Conservation (phyloP, 2,797 vertebrate genomes). For the Apogon talboti region DNA sequence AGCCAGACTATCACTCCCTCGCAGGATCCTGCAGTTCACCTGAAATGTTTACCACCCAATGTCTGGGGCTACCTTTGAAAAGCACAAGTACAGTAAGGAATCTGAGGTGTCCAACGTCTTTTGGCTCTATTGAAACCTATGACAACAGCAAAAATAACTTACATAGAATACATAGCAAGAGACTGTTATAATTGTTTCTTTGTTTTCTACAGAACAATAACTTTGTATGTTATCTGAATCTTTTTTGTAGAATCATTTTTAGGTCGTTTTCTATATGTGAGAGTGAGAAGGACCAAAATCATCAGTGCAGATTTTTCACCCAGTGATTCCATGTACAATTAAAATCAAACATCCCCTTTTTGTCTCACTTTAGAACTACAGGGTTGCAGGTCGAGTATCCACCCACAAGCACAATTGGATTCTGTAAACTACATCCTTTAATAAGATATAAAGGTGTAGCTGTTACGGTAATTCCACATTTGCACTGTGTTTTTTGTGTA, state of each 20-base stretch:
- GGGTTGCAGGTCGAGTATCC: conserved; percentile 56
- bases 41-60: conserved; percentile 74
- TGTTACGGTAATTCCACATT: conserved; percentile 47
- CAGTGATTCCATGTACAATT: conserved; percentile 45
- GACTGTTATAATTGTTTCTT: conserved; percentile 87
- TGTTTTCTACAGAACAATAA: conserved; percentile 86
- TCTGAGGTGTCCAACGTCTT: conserved; percentile 69
- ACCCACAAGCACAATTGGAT: conserved; percentile 65
- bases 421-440: conserved; percentile 54
- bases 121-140: conserved; percentile 77
- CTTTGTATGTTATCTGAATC: conserved; percentile 83
- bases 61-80: conserved; percentile 75
- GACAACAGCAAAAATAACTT: conserved; percentile 78
- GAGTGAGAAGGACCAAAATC: conserved; percentile 85
- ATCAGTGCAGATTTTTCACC: conserved; percentile 53
- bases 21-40: conserved; percentile 66
- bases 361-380: conserved; percentile 61
- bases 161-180: conserved; percentile 76
- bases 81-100: conserved; percentile 82
- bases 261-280: conserved; percentile 82
- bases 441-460: conserved; percentile 30
- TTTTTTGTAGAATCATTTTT: conserved; percentile 83
- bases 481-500: conserved; percentile 34
- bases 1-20: conserved; percentile 72
- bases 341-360: conserved; percentile 52